A percentile compares a stretch with the other conserved stretches of the same genome.
Evolutionary conservation across 2,797 vertebrate species (phyloP).

Genomic region (Gallinago nigripennis): DNA sequence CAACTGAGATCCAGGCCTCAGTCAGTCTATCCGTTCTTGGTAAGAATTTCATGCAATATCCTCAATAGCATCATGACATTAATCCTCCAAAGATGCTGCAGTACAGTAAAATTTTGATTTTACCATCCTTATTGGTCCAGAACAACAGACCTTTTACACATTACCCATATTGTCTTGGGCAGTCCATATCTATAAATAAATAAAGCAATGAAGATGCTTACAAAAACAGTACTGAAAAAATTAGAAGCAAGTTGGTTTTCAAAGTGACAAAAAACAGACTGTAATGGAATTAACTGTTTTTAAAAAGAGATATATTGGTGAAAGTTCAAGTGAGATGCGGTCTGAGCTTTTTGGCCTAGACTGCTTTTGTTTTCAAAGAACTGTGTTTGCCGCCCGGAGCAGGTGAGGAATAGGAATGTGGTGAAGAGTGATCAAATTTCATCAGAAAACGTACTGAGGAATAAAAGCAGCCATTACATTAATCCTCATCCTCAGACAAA

Average conservation of each 20-base stretch:
- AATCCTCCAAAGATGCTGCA: background rate
- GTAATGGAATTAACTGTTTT: conserved; percentile 40
- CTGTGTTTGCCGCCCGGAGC: conserved; percentile 65
- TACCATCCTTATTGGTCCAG: background rate
- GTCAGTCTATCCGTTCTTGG: background rate
- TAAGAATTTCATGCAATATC: background rate
- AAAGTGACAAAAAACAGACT: conserved; percentile 39
- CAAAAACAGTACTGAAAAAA: background rate
- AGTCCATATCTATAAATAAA: background rate
- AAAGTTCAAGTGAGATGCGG: background rate
- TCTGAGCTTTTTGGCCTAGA: conserved; percentile 51
- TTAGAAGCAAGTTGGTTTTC: background rate
- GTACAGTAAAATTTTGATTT: background rate
- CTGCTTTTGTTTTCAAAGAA: conserved; percentile 74
- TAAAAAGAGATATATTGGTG: background rate
- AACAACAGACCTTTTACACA: background rate
- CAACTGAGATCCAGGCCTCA: background rate
- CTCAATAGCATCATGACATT: background rate
- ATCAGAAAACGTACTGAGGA: conserved; percentile 55
- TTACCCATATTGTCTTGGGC: background rate
- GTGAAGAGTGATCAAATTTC: conserved; percentile 72
- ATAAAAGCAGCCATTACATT: conserved; percentile 73
- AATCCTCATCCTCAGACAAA: conserved; percentile 76
- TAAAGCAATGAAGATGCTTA: background rate
- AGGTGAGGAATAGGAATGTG: conserved; percentile 75